phyloP scores from a whole-genome alignment of 1,140 invertebrate species.

The Neoseiulus cucumeris region DNA sequence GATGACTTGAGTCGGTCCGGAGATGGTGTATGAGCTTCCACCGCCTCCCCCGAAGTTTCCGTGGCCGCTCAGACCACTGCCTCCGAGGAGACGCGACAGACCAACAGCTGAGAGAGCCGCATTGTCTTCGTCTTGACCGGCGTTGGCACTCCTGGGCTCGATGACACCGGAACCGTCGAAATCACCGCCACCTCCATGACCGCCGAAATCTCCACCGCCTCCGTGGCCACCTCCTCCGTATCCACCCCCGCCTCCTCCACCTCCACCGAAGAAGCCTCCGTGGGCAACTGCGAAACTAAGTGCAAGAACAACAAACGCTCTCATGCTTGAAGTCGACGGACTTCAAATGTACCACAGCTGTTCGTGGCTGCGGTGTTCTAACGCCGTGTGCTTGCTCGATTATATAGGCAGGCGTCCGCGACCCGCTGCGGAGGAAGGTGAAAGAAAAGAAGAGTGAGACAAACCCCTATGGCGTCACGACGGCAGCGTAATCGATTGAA shows the following conservation, averaged over 20 bases:
- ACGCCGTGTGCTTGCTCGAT: background rate
- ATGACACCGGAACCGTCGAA: background rate
- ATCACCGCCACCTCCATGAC: background rate
- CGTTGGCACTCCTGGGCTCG: background rate
- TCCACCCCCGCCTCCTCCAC: background rate
- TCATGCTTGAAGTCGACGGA: background rate
- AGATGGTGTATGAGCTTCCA: background rate
- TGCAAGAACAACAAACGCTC: background rate
- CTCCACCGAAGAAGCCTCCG: background rate
- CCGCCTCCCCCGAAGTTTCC: background rate
- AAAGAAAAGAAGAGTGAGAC: background rate
- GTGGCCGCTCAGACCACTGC: background rate
- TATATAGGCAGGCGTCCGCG: background rate
- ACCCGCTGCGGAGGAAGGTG: background rate
- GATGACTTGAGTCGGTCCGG: conserved; percentile 3
- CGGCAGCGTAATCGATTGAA: background rate
- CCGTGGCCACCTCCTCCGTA: background rate
- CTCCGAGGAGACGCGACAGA: background rate
- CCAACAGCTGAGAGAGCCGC: background rate
- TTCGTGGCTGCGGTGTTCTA: background rate
- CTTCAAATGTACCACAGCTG: too few relatives aligned
- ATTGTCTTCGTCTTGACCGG: conserved; percentile 5
- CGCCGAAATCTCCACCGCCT: background rate
- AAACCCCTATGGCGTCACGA: conserved; percentile 4
- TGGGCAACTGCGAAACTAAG: background rate